phyloP scores from a whole-genome alignment of 2,797 vertebrate genomes.

The Propithecus perrieri region DNA sequence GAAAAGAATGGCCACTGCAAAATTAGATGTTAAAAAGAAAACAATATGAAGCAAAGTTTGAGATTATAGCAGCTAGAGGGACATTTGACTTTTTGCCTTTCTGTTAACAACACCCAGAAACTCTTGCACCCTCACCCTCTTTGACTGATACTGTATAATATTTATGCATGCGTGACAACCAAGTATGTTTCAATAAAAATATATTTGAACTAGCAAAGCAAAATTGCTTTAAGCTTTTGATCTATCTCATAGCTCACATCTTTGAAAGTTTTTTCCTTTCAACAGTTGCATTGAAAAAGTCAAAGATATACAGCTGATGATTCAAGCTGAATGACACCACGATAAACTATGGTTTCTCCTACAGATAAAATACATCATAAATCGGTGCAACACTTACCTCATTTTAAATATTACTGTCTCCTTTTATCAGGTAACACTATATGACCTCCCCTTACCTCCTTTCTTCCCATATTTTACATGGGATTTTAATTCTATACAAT shows the following conservation, averaged over 20 bases:
- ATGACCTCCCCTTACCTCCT: slow-evolving; percentile 87
- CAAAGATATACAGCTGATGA: slow-evolving; percentile 88
- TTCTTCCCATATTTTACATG: slow-evolving; percentile 89
- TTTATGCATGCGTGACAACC: slow-evolving; percentile 83
- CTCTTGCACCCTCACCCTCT: not conserved
- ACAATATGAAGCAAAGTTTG: not conserved
- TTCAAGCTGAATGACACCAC: slow-evolving; percentile 84
- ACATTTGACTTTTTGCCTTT: slow-evolving; percentile 72
- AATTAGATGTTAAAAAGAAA: not conserved
- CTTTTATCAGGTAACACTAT: slow-evolving; percentile 92
- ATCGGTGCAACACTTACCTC: slow-evolving; percentile 90
- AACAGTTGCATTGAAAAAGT: slow-evolving; percentile 85
- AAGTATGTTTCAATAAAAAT: slow-evolving; percentile 83
- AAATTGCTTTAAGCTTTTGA: slow-evolving; percentile 86
- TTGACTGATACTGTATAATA: slow-evolving; percentile 73
- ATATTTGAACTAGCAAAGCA: slow-evolving; percentile 81
- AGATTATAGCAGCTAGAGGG: not conserved
- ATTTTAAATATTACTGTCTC: slow-evolving; percentile 92
- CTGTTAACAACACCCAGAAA: slow-evolving; percentile 59
- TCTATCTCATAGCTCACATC: slow-evolving; percentile 84
- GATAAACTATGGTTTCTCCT: slow-evolving; percentile 88
- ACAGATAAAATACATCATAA: slow-evolving; percentile 91
- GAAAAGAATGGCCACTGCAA: not conserved
- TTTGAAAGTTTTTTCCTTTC: slow-evolving; percentile 86
- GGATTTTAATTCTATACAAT: slow-evolving; percentile 86